Percentiles rank a stretch among this genome's conserved stretches.
phyloP scores from a whole-genome alignment of 2,797 vertebrate genomes.

The Erethizon dorsatum region DNA sequence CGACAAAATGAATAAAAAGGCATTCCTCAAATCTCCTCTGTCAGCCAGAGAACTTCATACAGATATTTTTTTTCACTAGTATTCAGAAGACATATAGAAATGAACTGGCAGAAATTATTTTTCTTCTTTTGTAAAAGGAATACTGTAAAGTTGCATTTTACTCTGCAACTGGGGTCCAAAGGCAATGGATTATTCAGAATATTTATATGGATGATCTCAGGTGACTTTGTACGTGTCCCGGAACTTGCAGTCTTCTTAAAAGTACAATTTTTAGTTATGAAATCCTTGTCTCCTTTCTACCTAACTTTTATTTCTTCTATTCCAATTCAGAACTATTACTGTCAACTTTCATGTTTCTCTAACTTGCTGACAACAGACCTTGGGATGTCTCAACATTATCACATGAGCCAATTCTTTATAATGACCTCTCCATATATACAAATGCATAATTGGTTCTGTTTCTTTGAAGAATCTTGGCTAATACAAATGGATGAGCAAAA shows the following conservation, averaged over 20 bases:
- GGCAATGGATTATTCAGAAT: slow-evolving; percentile 15
- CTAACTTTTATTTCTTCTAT: neutral
- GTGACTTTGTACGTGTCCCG: neutral
- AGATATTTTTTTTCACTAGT: slow-evolving; percentile 28
- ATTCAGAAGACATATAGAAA: slow-evolving; percentile 28
- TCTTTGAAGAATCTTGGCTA: neutral
- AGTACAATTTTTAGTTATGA: neutral
- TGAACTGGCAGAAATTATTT: slow-evolving; percentile 21
- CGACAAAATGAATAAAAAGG: slow-evolving; percentile 44
- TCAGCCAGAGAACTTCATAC: neutral
- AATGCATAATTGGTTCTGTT: neutral
- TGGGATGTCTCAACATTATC: neutral
- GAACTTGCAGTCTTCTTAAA: neutral
- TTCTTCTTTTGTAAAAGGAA: slow-evolving; percentile 52
- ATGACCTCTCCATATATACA: neutral
- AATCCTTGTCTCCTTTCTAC: neutral
- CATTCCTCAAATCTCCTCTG: slow-evolving; percentile 25
- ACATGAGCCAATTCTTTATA: neutral
- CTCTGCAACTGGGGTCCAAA: neutral
- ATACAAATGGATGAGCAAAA: neutral
- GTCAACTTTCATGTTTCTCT: neutral
- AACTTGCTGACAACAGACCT: neutral
- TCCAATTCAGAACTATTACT: neutral
- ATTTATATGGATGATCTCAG: neutral
- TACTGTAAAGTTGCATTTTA: neutral